Conservation (phyloP, 2,797 vertebrate species). For the Xenentodon cancila region DNA sequence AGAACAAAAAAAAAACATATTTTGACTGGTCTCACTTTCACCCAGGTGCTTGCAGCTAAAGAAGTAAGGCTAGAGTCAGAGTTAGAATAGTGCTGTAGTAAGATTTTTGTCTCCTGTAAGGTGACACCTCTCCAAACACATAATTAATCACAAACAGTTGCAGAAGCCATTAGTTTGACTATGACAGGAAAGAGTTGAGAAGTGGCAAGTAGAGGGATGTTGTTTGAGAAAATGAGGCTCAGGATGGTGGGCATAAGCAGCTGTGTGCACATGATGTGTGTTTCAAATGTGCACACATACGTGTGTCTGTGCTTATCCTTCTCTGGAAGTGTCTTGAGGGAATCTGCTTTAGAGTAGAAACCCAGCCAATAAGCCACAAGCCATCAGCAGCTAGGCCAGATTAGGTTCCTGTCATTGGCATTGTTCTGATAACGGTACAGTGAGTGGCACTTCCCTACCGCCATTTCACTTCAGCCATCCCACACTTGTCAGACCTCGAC, state of each 20-base stretch:
- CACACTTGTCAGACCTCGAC: constrained; percentile 81
- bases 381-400: constrained; percentile 80
- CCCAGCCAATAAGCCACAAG: constrained; percentile 61
- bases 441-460: constrained; percentile 87
- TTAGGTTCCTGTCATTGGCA: constrained; percentile 78
- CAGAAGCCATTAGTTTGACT: constrained; percentile 54
- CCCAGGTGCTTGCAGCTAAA: constrained; percentile 10
- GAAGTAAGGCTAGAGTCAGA: constrained; percentile 31
- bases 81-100: constrained; percentile 55
- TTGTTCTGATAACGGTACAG: constrained; percentile 77
- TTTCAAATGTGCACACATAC: not conserved
- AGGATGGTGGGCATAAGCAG: constrained; percentile 35
- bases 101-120: constrained; percentile 46
- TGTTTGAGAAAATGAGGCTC: constrained; percentile 31
- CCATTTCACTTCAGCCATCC: constrained; percentile 80
- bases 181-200: constrained; percentile 53
- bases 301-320: constrained; percentile 32
- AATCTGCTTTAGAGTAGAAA: constrained; percentile 56
- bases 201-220: constrained; percentile 41
- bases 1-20: constrained; percentile 16
- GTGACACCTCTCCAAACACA: constrained; percentile 57
- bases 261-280: constrained; percentile 23
- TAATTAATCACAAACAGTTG: constrained; percentile 66
- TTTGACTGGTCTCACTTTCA: constrained; percentile 24
- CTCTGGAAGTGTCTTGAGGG: constrained; percentile 38